Base-by-base conservation (phyloP, 2,888 invertebrate genomes). In the Tanypteryx hageni region DNA sequence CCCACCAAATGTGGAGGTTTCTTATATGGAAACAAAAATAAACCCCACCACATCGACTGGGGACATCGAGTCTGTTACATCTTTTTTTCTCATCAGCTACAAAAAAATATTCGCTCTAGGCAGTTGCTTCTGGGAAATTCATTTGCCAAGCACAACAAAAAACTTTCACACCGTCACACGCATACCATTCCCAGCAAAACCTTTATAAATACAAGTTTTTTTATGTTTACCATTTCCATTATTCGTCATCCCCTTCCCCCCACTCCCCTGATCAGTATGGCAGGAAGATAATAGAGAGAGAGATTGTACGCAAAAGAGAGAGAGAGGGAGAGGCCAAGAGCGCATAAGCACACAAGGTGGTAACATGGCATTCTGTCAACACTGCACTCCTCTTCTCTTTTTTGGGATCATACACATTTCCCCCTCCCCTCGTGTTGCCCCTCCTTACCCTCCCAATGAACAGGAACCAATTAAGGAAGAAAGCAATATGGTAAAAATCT, bases 381-480 rank as follows among this genome's bases (percentile, higher is more conserved):
- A 64, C 31, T 44, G 61, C 44, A n/a, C 18, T 22, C 56, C 22
- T 85, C 57, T 57, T n/a, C n/a, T 84, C 84, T 57, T 57, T 58
- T 13, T 44, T 76, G 64, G n/a, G 76, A 76, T n/a, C 22, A 76
- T n/a, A n/a, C 16, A 76, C 76, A 4, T 11, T 18, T 44, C 31
- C 31, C 13, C n/a, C 89, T 89, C 18, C 27, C 64, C 89, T 64
- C 18, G 31, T 61, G 5, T 18, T 4, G n/a, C 59, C 7, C 16
- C 31, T 58, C 64, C 86, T 18, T 11, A 27, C 61, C 86, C 85
- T 22, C 22, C 58, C 27, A 85, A 85, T 22, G 13, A 85, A 68
- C 64, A 89, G 89, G 89, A 89, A 89, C 89, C 89, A 68, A 89
- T 61, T 89, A 89, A 89, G 89, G 89, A 89, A 89, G 89, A 89